Evolutionary conservation across 92 coral and sea anemone species (phyloP).

Genomic region (Micromussa lordhowensis): DNA sequence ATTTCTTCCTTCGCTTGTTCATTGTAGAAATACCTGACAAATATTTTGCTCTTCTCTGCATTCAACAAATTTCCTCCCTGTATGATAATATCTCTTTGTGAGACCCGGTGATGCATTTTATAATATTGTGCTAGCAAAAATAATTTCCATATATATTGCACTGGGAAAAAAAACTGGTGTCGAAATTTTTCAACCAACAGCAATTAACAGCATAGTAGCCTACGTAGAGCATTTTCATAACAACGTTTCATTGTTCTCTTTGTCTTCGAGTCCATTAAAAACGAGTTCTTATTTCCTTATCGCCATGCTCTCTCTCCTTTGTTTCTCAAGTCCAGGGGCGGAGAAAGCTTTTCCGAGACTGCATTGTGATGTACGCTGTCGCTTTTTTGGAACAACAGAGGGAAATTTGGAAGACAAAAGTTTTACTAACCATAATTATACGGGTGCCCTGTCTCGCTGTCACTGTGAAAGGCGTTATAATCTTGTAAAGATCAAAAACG

Average conservation of each 20-base stretch:
- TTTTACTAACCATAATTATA: slow-evolving; percentile 20
- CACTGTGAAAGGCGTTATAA: slow-evolving; percentile 7
- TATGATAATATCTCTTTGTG: slow-evolving; percentile 1
- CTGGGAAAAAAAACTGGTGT: background rate
- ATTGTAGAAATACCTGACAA: background rate
- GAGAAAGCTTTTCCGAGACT: slow-evolving; percentile 25
- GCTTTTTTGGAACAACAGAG: slow-evolving; percentile 32
- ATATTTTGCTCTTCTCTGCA: slow-evolving; percentile 7
- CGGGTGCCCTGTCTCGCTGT: slow-evolving; percentile 14
- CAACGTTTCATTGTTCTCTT: slow-evolving; percentile 10
- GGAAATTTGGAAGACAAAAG: slow-evolving; percentile 50
- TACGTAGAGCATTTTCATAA: background rate
- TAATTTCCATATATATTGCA: slow-evolving; percentile 5
- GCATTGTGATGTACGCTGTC: slow-evolving; percentile 27
- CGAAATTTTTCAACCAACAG: background rate
- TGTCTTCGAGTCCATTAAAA: slow-evolving; percentile 34
- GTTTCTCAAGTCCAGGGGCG: slow-evolving; percentile 33
- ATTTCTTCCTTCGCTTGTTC: background rate
- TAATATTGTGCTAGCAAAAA: slow-evolving; percentile 22
- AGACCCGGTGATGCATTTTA: slow-evolving; percentile 9
- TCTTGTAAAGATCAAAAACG: slow-evolving; percentile 23
- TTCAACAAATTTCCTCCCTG: slow-evolving; percentile 7
- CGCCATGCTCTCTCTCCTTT: slow-evolving; percentile 13
- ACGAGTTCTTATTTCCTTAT: slow-evolving; percentile 25
- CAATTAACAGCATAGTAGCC: background rate